A percentile compares a stretch with the other conserved stretches of the same genome.
These are phyloP conservation scores for Paralichthys olivaceus DNA, from an alignment of 2,113 vertebrate genomes.

Conservation along the genomic window DNA sequence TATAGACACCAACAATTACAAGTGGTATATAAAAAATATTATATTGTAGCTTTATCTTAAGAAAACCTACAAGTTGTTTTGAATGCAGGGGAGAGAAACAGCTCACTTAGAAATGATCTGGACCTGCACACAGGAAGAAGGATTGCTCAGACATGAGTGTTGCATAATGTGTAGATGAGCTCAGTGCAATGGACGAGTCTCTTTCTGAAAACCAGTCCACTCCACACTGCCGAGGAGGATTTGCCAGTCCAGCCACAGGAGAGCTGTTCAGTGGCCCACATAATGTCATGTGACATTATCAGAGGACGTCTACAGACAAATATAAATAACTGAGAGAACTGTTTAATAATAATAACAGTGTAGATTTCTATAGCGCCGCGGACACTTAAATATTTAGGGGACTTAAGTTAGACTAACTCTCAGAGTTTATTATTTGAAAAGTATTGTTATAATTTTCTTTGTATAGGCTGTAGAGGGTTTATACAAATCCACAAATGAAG, in stretches of 20 bases:
- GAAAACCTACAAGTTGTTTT: constrained; percentile 1
- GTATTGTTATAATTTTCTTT: no score
- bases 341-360: no score
- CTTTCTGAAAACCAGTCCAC: constrained; percentile 45
- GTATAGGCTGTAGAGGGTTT: no score
- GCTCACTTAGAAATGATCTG: constrained; percentile 20
- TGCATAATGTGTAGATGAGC: constrained; percentile 35
- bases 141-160: not conserved
- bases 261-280: constrained; percentile 32
- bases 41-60: not conserved
- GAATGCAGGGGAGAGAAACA: not conserved
- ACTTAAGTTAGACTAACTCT: no score
- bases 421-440: no score
- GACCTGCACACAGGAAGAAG: not conserved
- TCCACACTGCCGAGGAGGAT: constrained; percentile 16
- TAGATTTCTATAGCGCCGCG: no score
- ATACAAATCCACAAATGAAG: no score
- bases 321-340: constrained; percentile 14
- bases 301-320: constrained; percentile 43
- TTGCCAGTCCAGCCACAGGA: constrained; percentile 11
- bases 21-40: not conserved
- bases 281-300: constrained; percentile 42
- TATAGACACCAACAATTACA: not conserved
- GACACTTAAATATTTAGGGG: not conserved
- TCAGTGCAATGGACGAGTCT: constrained; percentile 37